Evolutionary conservation across 2,797 vertebrate genomes (phyloP), one percentile per base, ranked within the genome.

Genomic region (Eleutherodactylus coqui): DNA sequence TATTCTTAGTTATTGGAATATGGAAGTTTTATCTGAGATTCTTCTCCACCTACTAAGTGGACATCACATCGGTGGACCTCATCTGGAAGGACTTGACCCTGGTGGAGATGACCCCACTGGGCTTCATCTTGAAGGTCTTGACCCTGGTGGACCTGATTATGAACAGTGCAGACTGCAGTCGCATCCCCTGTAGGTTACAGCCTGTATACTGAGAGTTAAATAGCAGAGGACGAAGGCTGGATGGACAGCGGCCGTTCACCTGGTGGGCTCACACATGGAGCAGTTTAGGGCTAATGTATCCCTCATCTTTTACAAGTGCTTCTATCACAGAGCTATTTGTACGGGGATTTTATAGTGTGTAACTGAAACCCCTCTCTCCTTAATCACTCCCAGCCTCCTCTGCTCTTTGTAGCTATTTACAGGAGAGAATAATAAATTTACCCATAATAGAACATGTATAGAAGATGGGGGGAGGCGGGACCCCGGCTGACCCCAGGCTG

Each of bases 251-350:
- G 60, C 14, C 16, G 21, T 51, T 67, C 78, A 80, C 78, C 78
- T 80, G 60, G 29, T 67, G 41, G 29, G 32, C 62, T 41, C 80
- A 82, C 80, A 82, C 67, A 82, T 82, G 80, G 80, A 73, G 45
- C 32, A 58, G 80, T 29, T 82, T 82, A 82, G 34, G 64, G 17
- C 21, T 72, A 82, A 73, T 82, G 64, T 41, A 73, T 73, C 64
- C 58, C 34, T 1, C 2, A 19, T 72, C 47, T 36, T 55, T 82
- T 41, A 82, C 79, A 82, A 82, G 64, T 10, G 6, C 43, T 24
- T 53, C 67, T 82, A 82, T 73, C 80, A 55, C 32, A 43, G 27
- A 73, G 82, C 55, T 84, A 84, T 84, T 84, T 84, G 82, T 84
- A 64, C 11, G 11, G 17, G 72, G 82, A 75, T 84, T 84, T 82